Evolutionary conservation across 2,888 invertebrate species (phyloP), one percentile per base, ranked within the genome.

Genomic region (Trichogramma evanescens): DNA sequence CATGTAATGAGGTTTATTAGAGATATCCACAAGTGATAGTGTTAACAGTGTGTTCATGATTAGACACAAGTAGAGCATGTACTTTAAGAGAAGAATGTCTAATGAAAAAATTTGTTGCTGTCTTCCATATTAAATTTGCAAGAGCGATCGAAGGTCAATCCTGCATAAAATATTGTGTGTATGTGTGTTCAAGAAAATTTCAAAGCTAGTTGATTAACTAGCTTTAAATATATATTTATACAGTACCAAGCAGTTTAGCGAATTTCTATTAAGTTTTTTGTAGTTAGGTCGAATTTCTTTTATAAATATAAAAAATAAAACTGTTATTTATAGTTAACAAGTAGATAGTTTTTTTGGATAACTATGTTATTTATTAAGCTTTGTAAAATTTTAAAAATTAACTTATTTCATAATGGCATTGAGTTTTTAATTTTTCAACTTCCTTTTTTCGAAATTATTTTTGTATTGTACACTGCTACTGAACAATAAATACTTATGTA

Each of bases 201-300:
- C 38, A 59, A 59, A 63, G 54, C 52, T 39, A 56, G 42, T 56
- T 48, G 50, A 59, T 26, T 26, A 26, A 26, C 3, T 26, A 26
- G 10, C 45, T 55, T 55, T 63, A 58, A 60, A 63, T 63, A 60
- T 6, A 55, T 56, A 44, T 50, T 48, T 59, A 45, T 59, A 57
- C 7, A 49, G 10, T 42, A 10, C 10, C 7, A 7, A 10, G 50
- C 26, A 2, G 26, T 26, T 26, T 26, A 26, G 26, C 39, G 42
- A 58, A 52, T 41, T 52, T 55, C 13, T 50, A 58, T 56, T 13
- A 58, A 62, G n/a, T n/a, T 41, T 54, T 49, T 58, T 8, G 8
- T 44, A 26, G 4, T 44, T 49, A 54, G 42, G 26, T 54, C 49
- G 50, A 57, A 54, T 58, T 53, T 53, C 50, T 13, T 54, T 52